Conservation (phyloP, 2,888 invertebrate species). For the Mechanitis messenoides region DNA sequence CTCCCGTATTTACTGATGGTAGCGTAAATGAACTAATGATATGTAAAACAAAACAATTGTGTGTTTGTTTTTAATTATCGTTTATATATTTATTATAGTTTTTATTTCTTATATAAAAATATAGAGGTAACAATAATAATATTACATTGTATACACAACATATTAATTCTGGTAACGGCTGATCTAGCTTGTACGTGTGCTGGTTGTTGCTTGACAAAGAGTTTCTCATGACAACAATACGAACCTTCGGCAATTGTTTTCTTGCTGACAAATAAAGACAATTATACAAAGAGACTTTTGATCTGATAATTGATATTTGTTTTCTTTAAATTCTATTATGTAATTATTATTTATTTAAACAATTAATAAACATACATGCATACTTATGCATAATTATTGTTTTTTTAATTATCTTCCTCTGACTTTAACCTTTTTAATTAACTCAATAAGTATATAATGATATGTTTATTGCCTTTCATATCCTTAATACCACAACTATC, state of each 20-base stretch:
- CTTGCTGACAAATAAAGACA: slow-evolving; percentile 19
- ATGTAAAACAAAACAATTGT: not conserved
- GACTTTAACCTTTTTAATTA: slow-evolving; percentile 19
- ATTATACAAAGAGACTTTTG: slow-evolving; percentile 38
- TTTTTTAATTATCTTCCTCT: not conserved
- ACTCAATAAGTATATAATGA: slow-evolving; percentile 15
- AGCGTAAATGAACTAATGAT: slow-evolving; percentile 1
- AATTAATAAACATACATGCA: too few species aligned
- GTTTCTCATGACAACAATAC: slow-evolving; percentile 60
- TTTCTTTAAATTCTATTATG: slow-evolving; percentile 7
- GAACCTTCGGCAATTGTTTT: slow-evolving; percentile 56
- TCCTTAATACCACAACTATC: too few species aligned
- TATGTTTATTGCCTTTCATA: slow-evolving; percentile 12
- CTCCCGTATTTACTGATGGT: slow-evolving; percentile 2
- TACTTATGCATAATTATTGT: too few species aligned
- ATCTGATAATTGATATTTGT: slow-evolving; percentile 37
- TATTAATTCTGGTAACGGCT: not conserved
- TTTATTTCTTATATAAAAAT: too few species aligned
- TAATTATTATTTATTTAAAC: slow-evolving; percentile 2
- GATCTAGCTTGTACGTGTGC: slow-evolving; percentile 19
- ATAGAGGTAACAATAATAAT: too few species aligned
- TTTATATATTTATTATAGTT: not conserved
- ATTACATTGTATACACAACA: not conserved
- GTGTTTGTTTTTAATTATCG: slow-evolving; percentile 7
- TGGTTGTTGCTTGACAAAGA: slow-evolving; percentile 44